A percentile compares a stretch with the other conserved stretches of the same genome.
Evolutionary conservation across 1,140 invertebrate genomes (phyloP).

Genomic region (Macrocentrus cingulum): DNA sequence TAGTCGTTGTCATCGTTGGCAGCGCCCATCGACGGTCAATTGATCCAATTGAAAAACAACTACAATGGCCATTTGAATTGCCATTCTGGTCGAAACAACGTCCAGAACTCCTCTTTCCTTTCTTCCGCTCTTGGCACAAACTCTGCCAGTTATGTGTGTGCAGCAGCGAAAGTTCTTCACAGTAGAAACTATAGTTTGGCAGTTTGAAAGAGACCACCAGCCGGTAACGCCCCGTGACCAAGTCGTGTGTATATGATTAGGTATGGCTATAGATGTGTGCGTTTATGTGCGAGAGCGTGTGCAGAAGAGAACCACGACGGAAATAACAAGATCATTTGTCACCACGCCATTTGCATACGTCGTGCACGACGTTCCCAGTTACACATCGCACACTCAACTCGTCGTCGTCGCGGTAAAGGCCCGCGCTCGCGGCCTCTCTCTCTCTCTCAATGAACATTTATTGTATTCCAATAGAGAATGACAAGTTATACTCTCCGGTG

Average conservation of each 20-base stretch:
- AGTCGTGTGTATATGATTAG: background rate
- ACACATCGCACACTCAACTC: background rate
- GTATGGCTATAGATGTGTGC: background rate
- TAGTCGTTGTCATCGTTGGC: too few relatives aligned
- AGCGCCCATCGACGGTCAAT: background rate
- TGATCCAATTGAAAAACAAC: conserved; percentile 13
- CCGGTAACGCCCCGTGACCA: background rate
- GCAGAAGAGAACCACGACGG: conserved; percentile 25
- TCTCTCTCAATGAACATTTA: conserved; percentile 28
- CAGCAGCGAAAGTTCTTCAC: conserved; percentile 11
- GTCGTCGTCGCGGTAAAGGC: conserved; percentile 9
- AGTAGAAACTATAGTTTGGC: conserved; percentile 2
- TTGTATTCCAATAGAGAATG: conserved; percentile 20
- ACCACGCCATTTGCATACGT: conserved; percentile 53
- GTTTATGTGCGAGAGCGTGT: background rate
- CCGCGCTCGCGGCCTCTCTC: too few relatives aligned
- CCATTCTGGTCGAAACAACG: background rate
- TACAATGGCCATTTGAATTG: conserved; percentile 13
- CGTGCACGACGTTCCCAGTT: conserved; percentile 33
- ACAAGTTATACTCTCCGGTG: too few relatives aligned
- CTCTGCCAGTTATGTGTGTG: background rate
- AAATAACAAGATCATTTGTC: conserved; percentile 58
- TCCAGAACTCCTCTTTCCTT: background rate
- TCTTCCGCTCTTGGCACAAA: conserved; percentile 3
- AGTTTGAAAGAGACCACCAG: conserved; percentile 5